Evolutionary conservation across 1,140 invertebrate species (phyloP).

Genomic region (Muscidifurax raptorellus): DNA sequence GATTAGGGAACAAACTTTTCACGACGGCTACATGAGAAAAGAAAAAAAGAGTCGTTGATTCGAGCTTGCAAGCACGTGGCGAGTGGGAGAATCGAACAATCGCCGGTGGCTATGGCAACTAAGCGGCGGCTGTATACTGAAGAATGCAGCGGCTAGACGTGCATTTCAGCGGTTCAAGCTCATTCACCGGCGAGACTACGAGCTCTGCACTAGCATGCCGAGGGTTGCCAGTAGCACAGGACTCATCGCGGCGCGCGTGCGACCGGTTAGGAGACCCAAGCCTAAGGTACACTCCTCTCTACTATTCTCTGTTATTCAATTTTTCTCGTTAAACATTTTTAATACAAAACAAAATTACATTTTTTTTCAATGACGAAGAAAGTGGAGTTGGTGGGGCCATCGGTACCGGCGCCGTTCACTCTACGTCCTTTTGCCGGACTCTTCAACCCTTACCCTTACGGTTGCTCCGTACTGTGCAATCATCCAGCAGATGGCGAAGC

Average conservation of each 20-base stretch:
- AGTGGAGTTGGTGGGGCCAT: conserved; percentile 67
- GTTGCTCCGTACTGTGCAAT: conserved; percentile 88
- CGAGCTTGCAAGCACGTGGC: conserved; percentile 9
- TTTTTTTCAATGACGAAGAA: conserved; percentile 55
- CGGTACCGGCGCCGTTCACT: conserved; percentile 79
- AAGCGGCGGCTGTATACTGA: neutral
- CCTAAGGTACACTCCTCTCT: conserved; percentile 63
- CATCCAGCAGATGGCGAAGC: conserved; percentile 85
- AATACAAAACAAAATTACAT: too few relatives aligned
- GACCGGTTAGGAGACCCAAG: conserved; percentile 64
- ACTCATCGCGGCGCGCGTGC: conserved; percentile 68
- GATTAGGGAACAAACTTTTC: neutral
- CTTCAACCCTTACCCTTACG: conserved; percentile 86
- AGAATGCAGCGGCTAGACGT: neutral
- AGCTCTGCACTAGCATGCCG: conserved; percentile 60
- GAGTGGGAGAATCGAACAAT: conserved; percentile 61
- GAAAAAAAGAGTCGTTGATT: neutral
- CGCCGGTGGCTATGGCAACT: conserved; percentile 60
- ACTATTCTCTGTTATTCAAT: neutral
- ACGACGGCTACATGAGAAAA: neutral
- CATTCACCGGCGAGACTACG: neutral
- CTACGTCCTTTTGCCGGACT: conserved; percentile 85
- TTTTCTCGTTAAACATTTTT: too few relatives aligned
- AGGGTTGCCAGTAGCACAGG: conserved; percentile 68
- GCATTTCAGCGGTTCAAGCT: neutral